phyloP scores from a whole-genome alignment of 1,140 invertebrate genomes.

The Eurosta solidaginis region DNA sequence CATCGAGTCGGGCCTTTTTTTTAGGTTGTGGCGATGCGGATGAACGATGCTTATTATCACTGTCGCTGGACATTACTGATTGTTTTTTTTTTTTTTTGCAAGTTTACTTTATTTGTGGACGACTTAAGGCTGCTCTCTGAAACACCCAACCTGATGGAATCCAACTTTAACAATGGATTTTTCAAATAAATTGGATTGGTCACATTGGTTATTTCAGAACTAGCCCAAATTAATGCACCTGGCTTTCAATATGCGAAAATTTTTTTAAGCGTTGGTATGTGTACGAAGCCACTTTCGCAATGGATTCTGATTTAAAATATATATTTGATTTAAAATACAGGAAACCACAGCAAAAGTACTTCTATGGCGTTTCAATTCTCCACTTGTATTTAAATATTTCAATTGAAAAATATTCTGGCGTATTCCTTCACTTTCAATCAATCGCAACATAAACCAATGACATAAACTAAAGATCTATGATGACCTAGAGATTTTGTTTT shows the following conservation, averaged over 20 bases:
- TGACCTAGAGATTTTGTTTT: too few species aligned
- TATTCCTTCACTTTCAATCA: not conserved
- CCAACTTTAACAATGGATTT: conserved; percentile 18
- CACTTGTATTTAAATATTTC: not conserved
- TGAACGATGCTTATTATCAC: not conserved
- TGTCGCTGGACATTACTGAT: not conserved
- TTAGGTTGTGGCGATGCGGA: not conserved
- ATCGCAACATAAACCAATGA: too few species aligned
- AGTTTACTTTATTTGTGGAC: not conserved
- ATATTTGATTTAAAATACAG: conserved; percentile 30
- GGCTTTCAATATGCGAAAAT: not conserved
- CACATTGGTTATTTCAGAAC: conserved; percentile 29
- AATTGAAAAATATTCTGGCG: not conserved
- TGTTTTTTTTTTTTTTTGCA: not conserved
- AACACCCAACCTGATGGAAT: conserved; percentile 23
- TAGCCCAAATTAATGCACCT: not conserved
- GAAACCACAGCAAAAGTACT: conserved; percentile 38
- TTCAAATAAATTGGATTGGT: conserved; percentile 27
- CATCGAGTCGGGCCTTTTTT: conserved; percentile 40
- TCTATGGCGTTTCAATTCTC: not conserved
- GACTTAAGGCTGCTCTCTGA: conserved; percentile 3
- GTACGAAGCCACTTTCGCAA: conserved; percentile 36
- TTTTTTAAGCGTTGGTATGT: not conserved
- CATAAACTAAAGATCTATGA: too few species aligned
- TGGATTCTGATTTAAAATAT: conserved; percentile 34